A percentile compares a stretch with the other conserved stretches of the same genome.
Conservation (phyloP, 1,140 invertebrate species). For the Aphaenogaster rudis region DNA sequence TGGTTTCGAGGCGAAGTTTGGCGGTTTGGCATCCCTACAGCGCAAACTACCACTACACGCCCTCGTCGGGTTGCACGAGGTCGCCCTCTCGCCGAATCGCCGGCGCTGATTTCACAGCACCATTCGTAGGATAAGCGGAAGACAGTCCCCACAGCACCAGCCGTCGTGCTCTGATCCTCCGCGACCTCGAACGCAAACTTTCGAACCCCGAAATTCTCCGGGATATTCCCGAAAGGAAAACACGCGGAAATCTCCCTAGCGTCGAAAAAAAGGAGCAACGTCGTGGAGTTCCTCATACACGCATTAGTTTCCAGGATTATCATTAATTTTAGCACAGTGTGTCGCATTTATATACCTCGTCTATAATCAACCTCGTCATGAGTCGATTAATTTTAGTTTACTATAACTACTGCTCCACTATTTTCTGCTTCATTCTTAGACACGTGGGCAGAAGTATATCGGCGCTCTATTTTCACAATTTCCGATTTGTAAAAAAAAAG, state of each 20-base stretch:
- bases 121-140: conserved; percentile 63
- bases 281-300: not conserved
- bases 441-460: not conserved
- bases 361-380: not conserved
- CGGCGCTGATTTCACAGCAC: conserved; percentile 62
- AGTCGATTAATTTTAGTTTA: not conserved
- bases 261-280: conserved; percentile 7
- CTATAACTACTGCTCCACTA: not conserved
- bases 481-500: not conserved
- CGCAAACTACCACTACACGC: conserved; percentile 58
- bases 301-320: not conserved
- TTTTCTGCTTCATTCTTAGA: not conserved
- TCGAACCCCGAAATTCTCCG: conserved; percentile 49
- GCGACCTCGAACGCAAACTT: conserved; percentile 55
- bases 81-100: conserved; percentile 4
- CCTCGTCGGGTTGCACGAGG: conserved; percentile 41
- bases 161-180: conserved; percentile 26
- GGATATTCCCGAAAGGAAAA: conserved; percentile 20
- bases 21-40: conserved; percentile 67
- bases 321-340: not conserved
- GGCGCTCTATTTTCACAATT: not conserved
- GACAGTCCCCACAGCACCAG: conserved; percentile 33
- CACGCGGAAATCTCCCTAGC: not conserved
- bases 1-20: conserved; percentile 69
- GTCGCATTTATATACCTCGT: not conserved